Evolutionary conservation across 2,888 invertebrate species (phyloP).

Genomic region (Leptodirus hochenwartii): DNA sequence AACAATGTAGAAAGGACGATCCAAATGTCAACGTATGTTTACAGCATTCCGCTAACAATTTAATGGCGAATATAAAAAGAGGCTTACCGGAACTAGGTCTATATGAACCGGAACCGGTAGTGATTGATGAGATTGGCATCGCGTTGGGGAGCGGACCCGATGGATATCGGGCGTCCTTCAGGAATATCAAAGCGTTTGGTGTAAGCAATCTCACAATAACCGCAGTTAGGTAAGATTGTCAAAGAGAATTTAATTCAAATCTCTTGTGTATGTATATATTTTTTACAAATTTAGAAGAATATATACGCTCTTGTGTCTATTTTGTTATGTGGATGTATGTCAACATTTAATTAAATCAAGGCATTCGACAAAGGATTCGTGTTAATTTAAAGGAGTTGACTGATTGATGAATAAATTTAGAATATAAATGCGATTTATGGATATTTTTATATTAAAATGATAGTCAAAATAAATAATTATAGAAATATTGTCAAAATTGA

Average conservation of each 20-base stretch:
- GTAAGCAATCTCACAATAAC: constrained; percentile 66
- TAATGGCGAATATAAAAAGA: constrained; percentile 49
- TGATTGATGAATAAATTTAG: too few relatives aligned
- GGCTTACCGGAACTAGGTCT: constrained; percentile 60
- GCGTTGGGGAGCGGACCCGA: constrained; percentile 64
- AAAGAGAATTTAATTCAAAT: too few relatives aligned
- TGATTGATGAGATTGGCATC: constrained; percentile 69
- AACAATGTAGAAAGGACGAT: constrained; percentile 52
- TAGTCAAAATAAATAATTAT: too few relatives aligned
- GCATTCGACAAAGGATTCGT: too few relatives aligned
- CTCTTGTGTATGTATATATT: too few relatives aligned
- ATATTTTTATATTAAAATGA: too few relatives aligned
- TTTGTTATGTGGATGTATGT: too few relatives aligned
- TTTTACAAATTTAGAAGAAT: constrained; percentile 9
- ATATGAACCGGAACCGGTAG: constrained; percentile 55
- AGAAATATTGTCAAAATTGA: too few relatives aligned
- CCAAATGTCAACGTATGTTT: constrained; percentile 56
- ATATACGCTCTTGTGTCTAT: too few relatives aligned
- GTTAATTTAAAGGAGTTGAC: too few relatives aligned
- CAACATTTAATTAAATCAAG: too few relatives aligned
- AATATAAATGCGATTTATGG: too few relatives aligned
- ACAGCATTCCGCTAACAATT: constrained; percentile 52
- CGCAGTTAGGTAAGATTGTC: constrained; percentile 56
- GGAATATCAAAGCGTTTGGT: constrained; percentile 61
- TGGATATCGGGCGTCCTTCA: constrained; percentile 65